A percentile compares a stretch with the other conserved stretches of the same genome.
Evolutionary conservation across 1,140 invertebrate genomes (phyloP).

Genomic region (Berghia stephanieae): DNA sequence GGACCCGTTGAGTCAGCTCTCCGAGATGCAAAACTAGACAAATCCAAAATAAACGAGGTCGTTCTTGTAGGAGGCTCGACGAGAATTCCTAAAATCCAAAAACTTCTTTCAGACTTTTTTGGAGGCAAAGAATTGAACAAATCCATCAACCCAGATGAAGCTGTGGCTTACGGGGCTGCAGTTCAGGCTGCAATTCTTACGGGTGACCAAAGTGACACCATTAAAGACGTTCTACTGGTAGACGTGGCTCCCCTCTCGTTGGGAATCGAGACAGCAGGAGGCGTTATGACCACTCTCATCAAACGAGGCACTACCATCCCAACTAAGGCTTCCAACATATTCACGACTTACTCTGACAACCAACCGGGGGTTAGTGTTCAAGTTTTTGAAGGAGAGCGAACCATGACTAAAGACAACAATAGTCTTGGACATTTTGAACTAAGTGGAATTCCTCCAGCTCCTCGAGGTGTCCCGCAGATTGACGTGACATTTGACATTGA

Average conservation of each 20-base stretch:
- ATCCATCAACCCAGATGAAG: no score
- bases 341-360: slow-evolving; percentile 69
- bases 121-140: no score
- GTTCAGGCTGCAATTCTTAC: no score
- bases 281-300: no score
- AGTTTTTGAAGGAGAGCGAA: slow-evolving; percentile 88
- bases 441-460: slow-evolving; percentile 88
- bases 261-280: no score
- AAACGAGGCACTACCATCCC: no score
- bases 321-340: slow-evolving; percentile 57
- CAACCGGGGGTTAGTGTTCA: slow-evolving; percentile 78
- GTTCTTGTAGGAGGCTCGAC: slow-evolving; percentile 88
- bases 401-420: slow-evolving; percentile 83
- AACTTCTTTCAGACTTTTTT: no score
- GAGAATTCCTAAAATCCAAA: slow-evolving; percentile 89
- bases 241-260: slow-evolving; percentile 54
- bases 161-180: no score
- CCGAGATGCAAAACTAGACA: slow-evolving; percentile 92
- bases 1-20: slow-evolving; percentile 95
- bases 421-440: slow-evolving; percentile 72
- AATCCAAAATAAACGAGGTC: no score
- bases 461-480: no score
- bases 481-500: slow-evolving; percentile 76
- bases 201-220: slow-evolving; percentile 47
- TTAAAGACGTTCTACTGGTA: slow-evolving; percentile 60